phyloP scores from a whole-genome alignment of 2,113 vertebrate species.

The Clupea harengus region DNA sequence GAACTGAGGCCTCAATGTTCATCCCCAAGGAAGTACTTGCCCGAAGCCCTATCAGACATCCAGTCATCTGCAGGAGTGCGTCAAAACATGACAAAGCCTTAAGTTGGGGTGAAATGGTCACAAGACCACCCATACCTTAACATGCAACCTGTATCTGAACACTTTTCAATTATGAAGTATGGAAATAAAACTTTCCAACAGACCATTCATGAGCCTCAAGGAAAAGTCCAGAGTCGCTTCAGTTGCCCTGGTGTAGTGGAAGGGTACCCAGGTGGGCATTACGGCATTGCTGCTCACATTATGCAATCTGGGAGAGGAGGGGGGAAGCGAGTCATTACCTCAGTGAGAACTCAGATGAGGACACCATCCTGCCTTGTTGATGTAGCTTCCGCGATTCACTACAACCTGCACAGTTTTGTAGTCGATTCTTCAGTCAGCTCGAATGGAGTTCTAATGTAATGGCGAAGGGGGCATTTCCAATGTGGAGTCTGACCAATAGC shows the following conservation, averaged over 20 bases:
- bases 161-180: background rate
- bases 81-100: background rate
- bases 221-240: slow-evolving; percentile 23
- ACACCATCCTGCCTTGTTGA: background rate
- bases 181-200: too few species aligned
- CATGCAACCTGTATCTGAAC: background rate
- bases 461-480: background rate
- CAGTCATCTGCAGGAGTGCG: slow-evolving; percentile 31
- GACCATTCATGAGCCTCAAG: slow-evolving; percentile 26
- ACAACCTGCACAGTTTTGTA: background rate
- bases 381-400: background rate
- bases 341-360: background rate
- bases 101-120: too few species aligned
- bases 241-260: background rate
- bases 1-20: slow-evolving; percentile 14
- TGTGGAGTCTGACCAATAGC: background rate
- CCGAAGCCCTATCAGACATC: slow-evolving; percentile 17
- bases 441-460: background rate
- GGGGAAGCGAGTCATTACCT: background rate
- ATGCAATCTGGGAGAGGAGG: background rate
- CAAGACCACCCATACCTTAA: background rate
- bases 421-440: background rate
- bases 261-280: slow-evolving; percentile 10
- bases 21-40: slow-evolving; percentile 25
- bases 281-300: slow-evolving; percentile 26